These are phyloP conservation scores for Agonopterix heracliana DNA, from an alignment of 2,888 invertebrate species.

Conservation along the genomic window DNA sequence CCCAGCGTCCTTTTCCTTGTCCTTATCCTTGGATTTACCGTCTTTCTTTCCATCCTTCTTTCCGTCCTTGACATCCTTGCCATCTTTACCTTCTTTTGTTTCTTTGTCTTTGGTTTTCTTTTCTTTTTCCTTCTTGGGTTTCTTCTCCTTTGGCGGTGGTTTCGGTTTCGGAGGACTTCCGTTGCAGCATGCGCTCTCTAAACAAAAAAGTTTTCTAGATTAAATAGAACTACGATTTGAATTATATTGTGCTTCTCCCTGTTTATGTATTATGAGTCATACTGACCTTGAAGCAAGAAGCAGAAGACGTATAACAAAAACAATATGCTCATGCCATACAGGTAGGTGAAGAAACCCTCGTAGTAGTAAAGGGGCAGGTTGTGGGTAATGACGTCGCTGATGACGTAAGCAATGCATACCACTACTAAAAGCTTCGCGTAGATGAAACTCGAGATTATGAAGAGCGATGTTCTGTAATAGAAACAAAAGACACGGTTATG, in stretches of 20 bases:
- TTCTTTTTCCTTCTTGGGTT: constrained; percentile 81
- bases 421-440: constrained; percentile 96
- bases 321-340: constrained; percentile 94
- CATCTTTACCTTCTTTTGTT: constrained; percentile 67
- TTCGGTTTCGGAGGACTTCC: constrained; percentile 81
- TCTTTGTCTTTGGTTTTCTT: constrained; percentile 79
- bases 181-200: constrained; percentile 90
- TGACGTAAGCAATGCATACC: constrained; percentile 94
- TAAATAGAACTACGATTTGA: too few relatives aligned
- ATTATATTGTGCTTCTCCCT: neutral
- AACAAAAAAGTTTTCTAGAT: constrained; percentile 6
- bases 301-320: constrained; percentile 96
- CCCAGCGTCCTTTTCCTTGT: constrained; percentile 76
- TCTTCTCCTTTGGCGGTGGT: constrained; percentile 80
- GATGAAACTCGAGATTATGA: constrained; percentile 96
- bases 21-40: constrained; percentile 77
- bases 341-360: constrained; percentile 96
- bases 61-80: constrained; percentile 67
- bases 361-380: constrained; percentile 94
- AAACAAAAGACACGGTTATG: constrained; percentile 21
- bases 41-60: constrained; percentile 77
- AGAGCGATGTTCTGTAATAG: constrained; percentile 90
- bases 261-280: neutral
- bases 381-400: constrained; percentile 95
- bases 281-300: constrained; percentile 89